Percentiles rank a stretch among this genome's conserved stretches.
phyloP scores from a whole-genome alignment of 64 coral and sea anemone species.

The Dendrophyllia cribrosa region DNA sequence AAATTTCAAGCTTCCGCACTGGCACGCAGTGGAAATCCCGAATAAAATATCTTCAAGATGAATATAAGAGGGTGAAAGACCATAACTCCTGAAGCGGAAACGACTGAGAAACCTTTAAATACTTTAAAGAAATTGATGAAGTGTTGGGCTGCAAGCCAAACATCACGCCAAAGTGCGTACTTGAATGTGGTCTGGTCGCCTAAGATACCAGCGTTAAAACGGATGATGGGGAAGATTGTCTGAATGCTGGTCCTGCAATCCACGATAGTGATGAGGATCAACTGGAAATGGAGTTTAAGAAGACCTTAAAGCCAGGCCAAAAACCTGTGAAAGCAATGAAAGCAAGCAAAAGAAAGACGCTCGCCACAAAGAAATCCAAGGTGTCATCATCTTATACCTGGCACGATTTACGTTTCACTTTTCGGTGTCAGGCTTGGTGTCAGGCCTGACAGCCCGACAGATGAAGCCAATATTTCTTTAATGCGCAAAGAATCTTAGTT shows the following conservation, averaged over 20 bases:
- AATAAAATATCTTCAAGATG: conserved; percentile 8
- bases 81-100: conserved; percentile 53
- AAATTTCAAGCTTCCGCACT: too few species aligned
- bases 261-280: too few species aligned
- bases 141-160: conserved; percentile 52
- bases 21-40: neutral
- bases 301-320: neutral
- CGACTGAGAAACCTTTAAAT: conserved; percentile 7
- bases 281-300: conserved; percentile 7
- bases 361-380: conserved; percentile 50
- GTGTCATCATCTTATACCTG: neutral
- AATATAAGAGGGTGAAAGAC: conserved; percentile 29
- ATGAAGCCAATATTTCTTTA: too few species aligned
- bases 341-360: neutral
- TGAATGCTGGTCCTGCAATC: too few species aligned
- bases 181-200: conserved; percentile 23
- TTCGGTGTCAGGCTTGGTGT: neutral
- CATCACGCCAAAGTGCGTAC: conserved; percentile 4
- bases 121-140: conserved; percentile 59
- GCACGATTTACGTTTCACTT: neutral
- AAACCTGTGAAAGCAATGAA: neutral
- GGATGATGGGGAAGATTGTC: neutral
- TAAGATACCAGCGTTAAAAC: neutral
- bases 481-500: too few species aligned
- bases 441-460: too few species aligned